A percentile compares a stretch with the other conserved stretches of the same genome.
Evolutionary conservation across 2,113 vertebrate genomes (phyloP).

Genomic region (Psammodynastes pulverulentus): DNA sequence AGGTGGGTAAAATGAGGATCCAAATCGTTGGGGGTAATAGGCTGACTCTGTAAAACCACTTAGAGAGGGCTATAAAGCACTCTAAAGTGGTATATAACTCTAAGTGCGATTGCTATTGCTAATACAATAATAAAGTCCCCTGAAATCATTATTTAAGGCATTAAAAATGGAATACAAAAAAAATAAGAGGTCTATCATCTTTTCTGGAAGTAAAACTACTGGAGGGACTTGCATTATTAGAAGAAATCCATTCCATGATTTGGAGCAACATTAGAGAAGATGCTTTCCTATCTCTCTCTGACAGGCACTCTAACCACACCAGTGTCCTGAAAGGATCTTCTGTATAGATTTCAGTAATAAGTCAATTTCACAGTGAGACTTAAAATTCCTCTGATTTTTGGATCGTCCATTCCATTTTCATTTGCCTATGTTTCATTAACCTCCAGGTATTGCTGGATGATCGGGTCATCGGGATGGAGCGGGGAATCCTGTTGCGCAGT

Average conservation of each 20-base stretch:
- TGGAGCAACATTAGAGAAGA: neutral
- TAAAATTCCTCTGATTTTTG: neutral
- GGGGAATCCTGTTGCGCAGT: constrained; percentile 83
- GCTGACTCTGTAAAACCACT: too few relatives aligned
- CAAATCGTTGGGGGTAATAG: too few relatives aligned
- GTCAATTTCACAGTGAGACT: neutral
- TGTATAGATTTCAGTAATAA: neutral
- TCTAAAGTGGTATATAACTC: too few relatives aligned
- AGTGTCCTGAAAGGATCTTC: neutral
- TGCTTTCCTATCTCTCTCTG: neutral
- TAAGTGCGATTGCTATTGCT: too few relatives aligned
- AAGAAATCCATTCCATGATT: neutral
- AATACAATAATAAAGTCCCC: neutral
- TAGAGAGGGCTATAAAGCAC: too few relatives aligned
- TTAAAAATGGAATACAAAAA: neutral
- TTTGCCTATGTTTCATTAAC: neutral
- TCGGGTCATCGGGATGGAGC: constrained; percentile 74
- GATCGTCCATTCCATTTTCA: too few relatives aligned
- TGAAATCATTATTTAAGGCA: neutral
- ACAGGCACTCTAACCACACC: neutral
- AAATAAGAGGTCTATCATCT: neutral
- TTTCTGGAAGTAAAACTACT: neutral
- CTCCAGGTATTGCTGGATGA: constrained; percentile 80
- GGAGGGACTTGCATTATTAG: neutral
- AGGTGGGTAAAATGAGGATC: too few relatives aligned